Percentiles rank a stretch among this genome's conserved stretches.
These are phyloP conservation scores for Cyanocitta stelleri DNA, from an alignment of 2,113 vertebrate species.

Conservation along the genomic window DNA sequence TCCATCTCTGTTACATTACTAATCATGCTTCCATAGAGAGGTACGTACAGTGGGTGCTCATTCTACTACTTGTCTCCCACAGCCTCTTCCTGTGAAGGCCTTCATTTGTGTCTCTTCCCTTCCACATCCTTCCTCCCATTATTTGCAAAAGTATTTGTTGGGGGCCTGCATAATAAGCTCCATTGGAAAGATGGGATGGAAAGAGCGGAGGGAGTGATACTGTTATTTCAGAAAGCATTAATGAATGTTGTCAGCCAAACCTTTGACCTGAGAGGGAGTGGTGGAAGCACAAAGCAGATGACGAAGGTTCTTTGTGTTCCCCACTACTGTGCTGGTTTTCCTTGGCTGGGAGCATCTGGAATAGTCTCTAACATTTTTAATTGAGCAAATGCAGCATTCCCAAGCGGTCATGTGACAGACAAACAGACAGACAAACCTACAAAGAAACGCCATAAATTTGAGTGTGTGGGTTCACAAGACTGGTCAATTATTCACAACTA, in stretches of 20 bases:
- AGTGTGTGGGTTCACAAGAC: constrained; percentile 1
- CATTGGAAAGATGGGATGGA: not conserved
- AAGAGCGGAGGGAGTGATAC: not conserved
- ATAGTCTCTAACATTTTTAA: not conserved
- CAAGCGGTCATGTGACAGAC: not conserved
- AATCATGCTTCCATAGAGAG: not conserved
- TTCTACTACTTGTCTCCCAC: not conserved
- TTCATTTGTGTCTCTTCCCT: not conserved
- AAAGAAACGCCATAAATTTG: constrained; percentile 29
- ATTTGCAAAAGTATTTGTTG: not conserved
- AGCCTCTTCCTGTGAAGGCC: not conserved
- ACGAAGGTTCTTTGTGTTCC: not conserved
- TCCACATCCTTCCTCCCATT: not conserved
- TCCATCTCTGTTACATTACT: not conserved
- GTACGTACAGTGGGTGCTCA: not conserved
- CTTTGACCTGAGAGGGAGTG: constrained; percentile 27
- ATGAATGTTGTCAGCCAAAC: not conserved
- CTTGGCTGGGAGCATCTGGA: constrained; percentile 20
- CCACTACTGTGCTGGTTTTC: not conserved
- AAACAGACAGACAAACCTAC: not conserved
- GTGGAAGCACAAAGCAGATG: not conserved
- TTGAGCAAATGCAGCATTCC: not conserved
- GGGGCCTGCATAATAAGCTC: not conserved
- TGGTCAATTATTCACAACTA: constrained; percentile 9
- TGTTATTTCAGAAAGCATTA: constrained; percentile 31